Evolutionary conservation across 2,888 invertebrate species (phyloP).

Genomic region (Thecophora atra): DNA sequence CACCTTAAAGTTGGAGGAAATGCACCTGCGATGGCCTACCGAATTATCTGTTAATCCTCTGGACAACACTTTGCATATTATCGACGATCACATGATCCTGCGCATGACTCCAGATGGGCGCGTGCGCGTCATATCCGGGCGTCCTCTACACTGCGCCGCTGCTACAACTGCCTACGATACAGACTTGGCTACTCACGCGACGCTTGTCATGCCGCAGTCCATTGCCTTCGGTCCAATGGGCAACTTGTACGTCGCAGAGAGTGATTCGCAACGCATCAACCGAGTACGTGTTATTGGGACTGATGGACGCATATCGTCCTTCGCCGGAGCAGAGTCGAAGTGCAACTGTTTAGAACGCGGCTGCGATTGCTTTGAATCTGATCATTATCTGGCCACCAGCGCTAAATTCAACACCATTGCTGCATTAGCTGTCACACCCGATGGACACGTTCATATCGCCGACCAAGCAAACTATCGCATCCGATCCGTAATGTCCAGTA

Average conservation of each 20-base stretch:
- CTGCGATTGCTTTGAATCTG: slow-evolving; percentile 92
- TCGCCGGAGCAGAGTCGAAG: slow-evolving; percentile 92
- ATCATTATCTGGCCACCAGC: slow-evolving; percentile 89
- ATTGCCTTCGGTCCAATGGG: slow-evolving; percentile 94
- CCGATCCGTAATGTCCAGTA: slow-evolving; percentile 87
- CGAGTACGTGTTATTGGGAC: slow-evolving; percentile 90
- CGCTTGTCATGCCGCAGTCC: slow-evolving; percentile 92
- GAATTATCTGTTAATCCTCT: slow-evolving; percentile 93
- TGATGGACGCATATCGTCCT: slow-evolving; percentile 91
- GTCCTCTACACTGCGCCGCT: slow-evolving; percentile 91
- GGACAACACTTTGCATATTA: slow-evolving; percentile 93
- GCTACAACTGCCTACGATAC: slow-evolving; percentile 81
- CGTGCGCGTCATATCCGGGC: slow-evolving; percentile 91
- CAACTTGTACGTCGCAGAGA: slow-evolving; percentile 92
- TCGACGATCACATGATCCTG: slow-evolving; percentile 95
- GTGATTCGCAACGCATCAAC: slow-evolving; percentile 94
- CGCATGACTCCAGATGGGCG: slow-evolving; percentile 91
- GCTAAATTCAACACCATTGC: slow-evolving; percentile 95
- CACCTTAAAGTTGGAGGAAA: slow-evolving; percentile 89
- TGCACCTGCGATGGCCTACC: slow-evolving; percentile 95
- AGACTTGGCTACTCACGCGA: slow-evolving; percentile 90
- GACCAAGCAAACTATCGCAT: slow-evolving; percentile 93
- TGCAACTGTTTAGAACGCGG: slow-evolving; percentile 92
- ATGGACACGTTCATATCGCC: slow-evolving; percentile 93
- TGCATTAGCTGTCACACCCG: slow-evolving; percentile 91